Percentiles rank a stretch among this genome's conserved stretches.
These are phyloP conservation scores for Aphidius colemani DNA, from an alignment of 2,888 invertebrate species.

Conservation along the genomic window DNA sequence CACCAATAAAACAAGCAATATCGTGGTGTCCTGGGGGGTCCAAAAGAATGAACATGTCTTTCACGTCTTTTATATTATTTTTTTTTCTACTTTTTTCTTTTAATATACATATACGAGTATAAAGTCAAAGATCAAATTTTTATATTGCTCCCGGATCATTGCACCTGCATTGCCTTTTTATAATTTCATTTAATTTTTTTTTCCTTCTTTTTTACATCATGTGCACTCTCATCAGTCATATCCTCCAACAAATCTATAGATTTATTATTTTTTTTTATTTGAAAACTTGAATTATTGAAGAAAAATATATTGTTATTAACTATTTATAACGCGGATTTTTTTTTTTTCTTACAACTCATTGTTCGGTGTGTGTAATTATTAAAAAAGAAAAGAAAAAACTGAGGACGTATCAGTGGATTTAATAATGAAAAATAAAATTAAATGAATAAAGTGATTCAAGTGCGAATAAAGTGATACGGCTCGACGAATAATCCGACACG, in stretches of 20 bases:
- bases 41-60: slow-evolving; percentile 36
- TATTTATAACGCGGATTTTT: too few relatives aligned
- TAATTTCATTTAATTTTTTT: slow-evolving; percentile 34
- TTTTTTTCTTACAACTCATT: too few relatives aligned
- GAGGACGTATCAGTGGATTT: too few relatives aligned
- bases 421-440: slow-evolving; percentile 11
- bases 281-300: too few relatives aligned
- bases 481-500: slow-evolving; percentile 44
- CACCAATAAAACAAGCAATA: slow-evolving; percentile 59
- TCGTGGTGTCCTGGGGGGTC: slow-evolving; percentile 52
- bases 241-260: too few relatives aligned
- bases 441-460: slow-evolving; percentile 20
- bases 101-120: neutral
- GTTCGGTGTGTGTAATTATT: too few relatives aligned
- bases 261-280: too few relatives aligned
- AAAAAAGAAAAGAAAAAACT: too few relatives aligned
- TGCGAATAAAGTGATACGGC: slow-evolving; percentile 38
- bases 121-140: slow-evolving; percentile 6
- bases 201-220: slow-evolving; percentile 26
- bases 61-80: neutral
- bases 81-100: slow-evolving; percentile 23
- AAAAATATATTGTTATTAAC: too few relatives aligned
- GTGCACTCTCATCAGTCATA: too few relatives aligned
- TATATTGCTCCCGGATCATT: slow-evolving; percentile 58
- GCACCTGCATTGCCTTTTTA: slow-evolving; percentile 56